Evolutionary conservation across 2,113 vertebrate genomes (phyloP).

Genomic region (Anhinga anhinga): DNA sequence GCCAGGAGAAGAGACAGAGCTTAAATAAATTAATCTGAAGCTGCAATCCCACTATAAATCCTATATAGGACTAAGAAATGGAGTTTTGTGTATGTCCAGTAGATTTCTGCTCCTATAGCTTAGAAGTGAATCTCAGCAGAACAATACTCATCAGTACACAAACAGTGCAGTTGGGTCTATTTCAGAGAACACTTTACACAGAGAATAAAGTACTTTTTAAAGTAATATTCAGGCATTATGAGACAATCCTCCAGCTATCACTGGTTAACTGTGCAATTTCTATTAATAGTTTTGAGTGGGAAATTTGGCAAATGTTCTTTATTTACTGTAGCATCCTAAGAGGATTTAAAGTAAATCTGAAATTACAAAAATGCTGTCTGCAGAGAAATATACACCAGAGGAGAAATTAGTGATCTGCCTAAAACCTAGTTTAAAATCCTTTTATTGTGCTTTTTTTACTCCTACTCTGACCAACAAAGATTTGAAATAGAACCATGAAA

Average conservation of each 20-base stretch:
- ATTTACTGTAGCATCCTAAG: conserved; percentile 6
- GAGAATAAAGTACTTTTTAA: neutral
- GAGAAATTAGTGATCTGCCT: conserved; percentile 8
- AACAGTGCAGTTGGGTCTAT: neutral
- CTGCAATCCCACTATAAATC: neutral
- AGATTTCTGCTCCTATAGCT: neutral
- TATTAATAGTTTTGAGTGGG: neutral
- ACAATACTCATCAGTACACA: neutral
- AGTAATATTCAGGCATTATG: neutral
- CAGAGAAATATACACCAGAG: neutral
- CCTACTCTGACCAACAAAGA: neutral
- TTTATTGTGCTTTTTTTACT: neutral
- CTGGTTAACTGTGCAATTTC: neutral
- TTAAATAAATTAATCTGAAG: neutral
- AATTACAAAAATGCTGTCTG: conserved; percentile 15
- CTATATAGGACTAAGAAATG: neutral
- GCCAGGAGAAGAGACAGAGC: neutral
- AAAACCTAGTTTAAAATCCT: conserved; percentile 12
- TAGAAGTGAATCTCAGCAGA: neutral
- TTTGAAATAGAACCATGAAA: conserved; percentile 25
- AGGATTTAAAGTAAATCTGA: conserved; percentile 45
- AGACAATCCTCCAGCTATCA: neutral
- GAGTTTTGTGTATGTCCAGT: neutral
- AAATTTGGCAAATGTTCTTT: conserved; percentile 7
- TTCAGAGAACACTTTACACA: neutral